These are phyloP conservation scores for Tenthredo mesomela DNA, from an alignment of 2,888 invertebrate genomes.

Conservation along the genomic window DNA sequence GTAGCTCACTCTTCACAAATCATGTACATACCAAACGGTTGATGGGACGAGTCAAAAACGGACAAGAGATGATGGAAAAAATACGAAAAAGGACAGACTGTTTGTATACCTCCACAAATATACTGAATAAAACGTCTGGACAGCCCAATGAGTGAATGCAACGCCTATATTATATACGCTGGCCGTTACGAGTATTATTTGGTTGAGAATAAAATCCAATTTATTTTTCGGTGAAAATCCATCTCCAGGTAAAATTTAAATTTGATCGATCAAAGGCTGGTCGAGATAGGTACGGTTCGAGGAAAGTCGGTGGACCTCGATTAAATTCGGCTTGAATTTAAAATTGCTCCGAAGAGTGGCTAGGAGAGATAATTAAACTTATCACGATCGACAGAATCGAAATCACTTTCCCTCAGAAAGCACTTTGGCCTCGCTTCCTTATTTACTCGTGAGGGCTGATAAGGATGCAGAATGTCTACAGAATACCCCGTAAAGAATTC, in stretches of 20 bases:
- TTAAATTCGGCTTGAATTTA: slow-evolving; percentile 47
- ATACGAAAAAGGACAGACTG: neutral
- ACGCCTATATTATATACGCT: neutral
- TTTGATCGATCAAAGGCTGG: slow-evolving; percentile 26
- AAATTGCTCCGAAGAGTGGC: slow-evolving; percentile 44
- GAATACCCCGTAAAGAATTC: slow-evolving; percentile 28
- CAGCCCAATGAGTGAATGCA: neutral
- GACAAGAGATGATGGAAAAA: neutral
- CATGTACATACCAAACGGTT: neutral
- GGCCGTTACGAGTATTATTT: slow-evolving; percentile 8
- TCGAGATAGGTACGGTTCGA: neutral
- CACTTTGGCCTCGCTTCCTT: slow-evolving; percentile 43
- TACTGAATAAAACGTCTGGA: neutral
- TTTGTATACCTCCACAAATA: neutral
- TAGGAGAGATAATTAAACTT: slow-evolving; percentile 49
- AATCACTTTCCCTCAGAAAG: slow-evolving; percentile 43
- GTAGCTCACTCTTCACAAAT: neutral
- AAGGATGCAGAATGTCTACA: slow-evolving; percentile 44
- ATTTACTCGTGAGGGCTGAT: slow-evolving; percentile 40
- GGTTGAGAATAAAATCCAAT: slow-evolving; percentile 37
- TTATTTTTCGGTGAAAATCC: slow-evolving; percentile 34
- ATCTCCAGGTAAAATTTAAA: slow-evolving; percentile 39
- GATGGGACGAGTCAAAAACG: neutral
- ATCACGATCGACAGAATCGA: slow-evolving; percentile 49
- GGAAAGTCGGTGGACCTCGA: slow-evolving; percentile 26